Conservation (phyloP, 2,888 invertebrate species). For the Eudasyphora cyanicolor region DNA sequence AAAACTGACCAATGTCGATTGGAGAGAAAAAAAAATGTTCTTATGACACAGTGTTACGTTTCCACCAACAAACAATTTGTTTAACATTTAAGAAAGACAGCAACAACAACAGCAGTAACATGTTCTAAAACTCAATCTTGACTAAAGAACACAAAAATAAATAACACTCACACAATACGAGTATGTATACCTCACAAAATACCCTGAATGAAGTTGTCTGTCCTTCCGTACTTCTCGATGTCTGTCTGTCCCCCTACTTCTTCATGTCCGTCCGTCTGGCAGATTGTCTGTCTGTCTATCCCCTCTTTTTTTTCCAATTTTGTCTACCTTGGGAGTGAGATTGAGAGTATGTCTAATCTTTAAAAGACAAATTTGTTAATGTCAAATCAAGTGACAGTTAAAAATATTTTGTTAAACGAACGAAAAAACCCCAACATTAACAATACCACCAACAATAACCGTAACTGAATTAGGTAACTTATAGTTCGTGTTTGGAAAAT, state of each 20-base stretch:
- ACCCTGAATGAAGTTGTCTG: background rate
- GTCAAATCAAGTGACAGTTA: slow-evolving; percentile 60
- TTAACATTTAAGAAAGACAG: slow-evolving; percentile 40
- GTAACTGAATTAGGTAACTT: background rate
- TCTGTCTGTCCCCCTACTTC: background rate
- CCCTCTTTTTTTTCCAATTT: too few species aligned
- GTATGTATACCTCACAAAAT: too few species aligned
- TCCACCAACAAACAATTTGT: slow-evolving; percentile 42
- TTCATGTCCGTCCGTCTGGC: background rate
- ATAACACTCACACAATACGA: background rate
- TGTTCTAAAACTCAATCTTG: slow-evolving; percentile 44
- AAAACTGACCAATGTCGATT: background rate
- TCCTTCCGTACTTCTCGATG: background rate
- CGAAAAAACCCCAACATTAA: background rate
- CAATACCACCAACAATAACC: background rate
- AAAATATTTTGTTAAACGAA: slow-evolving; percentile 42
- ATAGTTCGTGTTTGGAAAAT: background rate
- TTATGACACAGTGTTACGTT: background rate
- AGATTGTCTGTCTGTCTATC: background rate
- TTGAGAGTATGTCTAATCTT: slow-evolving; percentile 17
- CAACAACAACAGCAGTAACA: background rate
- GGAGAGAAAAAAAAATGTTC: too few species aligned
- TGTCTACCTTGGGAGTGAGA: background rate
- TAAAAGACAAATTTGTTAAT: slow-evolving; percentile 59
- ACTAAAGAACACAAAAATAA: slow-evolving; percentile 28